Conservation (phyloP, 2,797 vertebrate species). For the Sebastolobus altivelis region DNA sequence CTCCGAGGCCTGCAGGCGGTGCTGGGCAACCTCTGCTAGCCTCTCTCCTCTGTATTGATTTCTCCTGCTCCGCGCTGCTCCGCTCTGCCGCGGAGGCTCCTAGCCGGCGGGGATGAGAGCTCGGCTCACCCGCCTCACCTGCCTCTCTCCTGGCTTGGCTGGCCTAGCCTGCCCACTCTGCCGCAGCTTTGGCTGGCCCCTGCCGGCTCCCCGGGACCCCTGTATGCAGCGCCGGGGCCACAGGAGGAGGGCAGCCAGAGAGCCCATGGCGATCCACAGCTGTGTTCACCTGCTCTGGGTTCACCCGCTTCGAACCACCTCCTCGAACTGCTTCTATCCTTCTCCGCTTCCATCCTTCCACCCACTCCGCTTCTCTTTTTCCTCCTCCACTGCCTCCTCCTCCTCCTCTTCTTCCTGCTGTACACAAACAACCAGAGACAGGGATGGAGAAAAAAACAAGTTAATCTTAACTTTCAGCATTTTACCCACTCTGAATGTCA, state of each 20-base stretch:
- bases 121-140: constrained; percentile 83
- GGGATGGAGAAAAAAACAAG: constrained; percentile 78
- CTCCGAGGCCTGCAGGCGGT: constrained; percentile 83
- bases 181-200: constrained; percentile 83
- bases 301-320: constrained; percentile 81
- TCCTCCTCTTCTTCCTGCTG: constrained; percentile 78
- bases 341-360: constrained; percentile 78
- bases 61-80: constrained; percentile 81
- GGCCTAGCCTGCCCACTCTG: constrained; percentile 86
- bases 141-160: constrained; percentile 82
- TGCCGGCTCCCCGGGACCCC: constrained; percentile 79
- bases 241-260: constrained; percentile 82
- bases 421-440: constrained; percentile 82
- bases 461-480: constrained; percentile 85
- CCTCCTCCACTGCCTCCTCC: constrained; percentile 75
- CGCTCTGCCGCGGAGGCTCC: constrained; percentile 79
- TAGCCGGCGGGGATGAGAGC: constrained; percentile 85
- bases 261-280: constrained; percentile 88
- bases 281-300: constrained; percentile 87
- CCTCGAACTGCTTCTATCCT: constrained; percentile 73
- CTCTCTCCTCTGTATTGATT: constrained; percentile 89
- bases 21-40: constrained; percentile 87
- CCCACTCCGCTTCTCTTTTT: constrained; percentile 79
- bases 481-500: constrained; percentile 81
- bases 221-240: constrained; percentile 74